phyloP scores from a whole-genome alignment of 2,113 vertebrate species.

The Eudyptes chrysolophus region DNA sequence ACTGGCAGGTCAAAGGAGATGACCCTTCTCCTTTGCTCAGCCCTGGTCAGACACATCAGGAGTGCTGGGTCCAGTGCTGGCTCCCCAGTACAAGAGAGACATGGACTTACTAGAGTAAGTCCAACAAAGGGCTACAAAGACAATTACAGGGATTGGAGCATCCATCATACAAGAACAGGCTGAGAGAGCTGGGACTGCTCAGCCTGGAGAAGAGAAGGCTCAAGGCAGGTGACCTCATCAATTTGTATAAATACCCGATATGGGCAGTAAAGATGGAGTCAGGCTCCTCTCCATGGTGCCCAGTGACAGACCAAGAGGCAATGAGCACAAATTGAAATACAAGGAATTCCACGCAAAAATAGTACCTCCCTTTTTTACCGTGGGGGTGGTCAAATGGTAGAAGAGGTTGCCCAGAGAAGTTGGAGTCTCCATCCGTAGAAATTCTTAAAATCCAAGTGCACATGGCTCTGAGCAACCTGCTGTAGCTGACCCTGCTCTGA shows the following conservation, averaged over 20 bases:
- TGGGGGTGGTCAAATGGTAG: neutral
- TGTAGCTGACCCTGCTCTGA: neutral
- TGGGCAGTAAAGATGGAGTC: neutral
- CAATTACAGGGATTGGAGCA: neutral
- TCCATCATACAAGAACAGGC: neutral
- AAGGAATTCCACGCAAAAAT: neutral
- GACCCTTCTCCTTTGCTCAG: neutral
- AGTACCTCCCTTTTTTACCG: neutral
- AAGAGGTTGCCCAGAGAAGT: neutral
- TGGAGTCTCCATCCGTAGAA: neutral
- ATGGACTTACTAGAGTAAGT: neutral
- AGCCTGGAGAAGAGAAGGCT: neutral
- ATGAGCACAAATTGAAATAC: neutral
- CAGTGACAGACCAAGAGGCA: neutral
- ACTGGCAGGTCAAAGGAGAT: neutral
- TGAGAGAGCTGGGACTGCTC: neutral
- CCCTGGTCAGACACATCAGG: neutral
- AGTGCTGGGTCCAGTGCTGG: neutral
- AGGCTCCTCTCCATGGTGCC: neutral
- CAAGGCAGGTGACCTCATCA: neutral
- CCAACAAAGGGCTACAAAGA: neutral
- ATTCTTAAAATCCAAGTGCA: neutral
- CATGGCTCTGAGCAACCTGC: neutral
- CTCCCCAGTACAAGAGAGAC: neutral
- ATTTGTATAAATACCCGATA: neutral